A percentile compares a stretch with the other conserved stretches of the same genome.
phyloP scores from a whole-genome alignment of 1,140 invertebrate genomes.

The Zaprionus africanus region DNA sequence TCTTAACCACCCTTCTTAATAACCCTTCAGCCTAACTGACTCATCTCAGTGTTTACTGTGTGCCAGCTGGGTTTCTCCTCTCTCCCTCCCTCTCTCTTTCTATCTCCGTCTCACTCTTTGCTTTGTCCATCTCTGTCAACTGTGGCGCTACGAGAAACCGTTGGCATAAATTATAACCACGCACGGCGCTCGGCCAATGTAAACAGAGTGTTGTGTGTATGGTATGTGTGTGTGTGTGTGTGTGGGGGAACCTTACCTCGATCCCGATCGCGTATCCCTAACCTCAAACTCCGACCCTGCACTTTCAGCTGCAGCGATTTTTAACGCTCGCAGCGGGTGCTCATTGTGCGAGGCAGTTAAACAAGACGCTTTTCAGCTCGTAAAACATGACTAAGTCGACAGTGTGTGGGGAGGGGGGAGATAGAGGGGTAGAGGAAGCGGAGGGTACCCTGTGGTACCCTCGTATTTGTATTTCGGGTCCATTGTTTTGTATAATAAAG shows the following conservation, averaged over 20 bases:
- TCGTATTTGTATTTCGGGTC: neutral
- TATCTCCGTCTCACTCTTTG: neutral
- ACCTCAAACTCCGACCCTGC: conserved; percentile 12
- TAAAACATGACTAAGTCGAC: conserved; percentile 64
- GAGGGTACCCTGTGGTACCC: conserved; percentile 6
- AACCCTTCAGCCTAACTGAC: conserved; percentile 21
- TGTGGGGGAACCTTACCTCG: conserved; percentile 3
- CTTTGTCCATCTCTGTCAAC: conserved; percentile 61
- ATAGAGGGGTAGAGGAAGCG: neutral
- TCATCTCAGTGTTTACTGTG: conserved; percentile 39
- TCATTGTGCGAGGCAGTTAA: conserved; percentile 76
- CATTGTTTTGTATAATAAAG: conserved; percentile 68
- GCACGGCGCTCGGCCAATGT: conserved; percentile 54
- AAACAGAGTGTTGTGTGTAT: conserved; percentile 25
- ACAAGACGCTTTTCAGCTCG: conserved; percentile 81
- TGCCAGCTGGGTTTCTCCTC: conserved; percentile 55
- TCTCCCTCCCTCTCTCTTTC: conserved; percentile 8
- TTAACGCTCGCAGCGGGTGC: conserved; percentile 77
- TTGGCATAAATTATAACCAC: conserved; percentile 71
- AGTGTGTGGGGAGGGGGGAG: neutral
- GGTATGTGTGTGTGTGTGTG: neutral
- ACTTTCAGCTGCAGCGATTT: conserved; percentile 64
- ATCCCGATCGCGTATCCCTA: conserved; percentile 8
- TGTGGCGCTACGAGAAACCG: conserved; percentile 66
- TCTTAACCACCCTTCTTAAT: neutral